Conservation (phyloP, 2,888 invertebrate species). For the Hirtodrosophila duncani region DNA sequence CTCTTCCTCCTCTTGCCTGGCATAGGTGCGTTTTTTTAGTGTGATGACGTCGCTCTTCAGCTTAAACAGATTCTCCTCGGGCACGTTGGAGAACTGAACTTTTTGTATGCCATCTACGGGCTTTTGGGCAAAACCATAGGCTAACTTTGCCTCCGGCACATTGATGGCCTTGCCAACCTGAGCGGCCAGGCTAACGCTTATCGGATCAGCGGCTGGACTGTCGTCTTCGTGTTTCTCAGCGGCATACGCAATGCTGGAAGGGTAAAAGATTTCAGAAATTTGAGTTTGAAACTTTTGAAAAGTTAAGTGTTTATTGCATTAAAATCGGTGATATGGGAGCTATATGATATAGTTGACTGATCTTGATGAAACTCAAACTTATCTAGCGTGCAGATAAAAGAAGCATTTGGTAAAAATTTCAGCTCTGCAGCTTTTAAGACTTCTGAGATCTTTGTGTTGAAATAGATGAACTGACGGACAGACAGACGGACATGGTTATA, state of each 20-base stretch:
- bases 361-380: too few species aligned
- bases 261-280: too few species aligned
- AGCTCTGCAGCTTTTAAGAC: too few species aligned
- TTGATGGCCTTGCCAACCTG: slow-evolving; percentile 77
- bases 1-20: slow-evolving; percentile 49
- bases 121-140: slow-evolving; percentile 79
- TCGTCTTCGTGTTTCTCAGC: slow-evolving; percentile 35
- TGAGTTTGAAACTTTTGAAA: too few species aligned
- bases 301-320: too few species aligned
- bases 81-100: slow-evolving; percentile 73
- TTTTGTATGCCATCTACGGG: slow-evolving; percentile 78
- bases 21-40: slow-evolving; percentile 71
- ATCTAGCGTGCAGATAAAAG: too few species aligned
- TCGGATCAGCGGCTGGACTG: slow-evolving; percentile 78
- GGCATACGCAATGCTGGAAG: slow-evolving; percentile 42
- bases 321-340: too few species aligned
- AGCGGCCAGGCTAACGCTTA: slow-evolving; percentile 79
- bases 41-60: slow-evolving; percentile 80
- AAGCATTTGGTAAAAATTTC: too few species aligned
- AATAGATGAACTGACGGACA: too few species aligned
- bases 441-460: too few species aligned
- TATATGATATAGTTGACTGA: too few species aligned
- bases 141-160: slow-evolving; percentile 79
- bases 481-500: too few species aligned
- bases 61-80: slow-evolving; percentile 80